Evolutionary conservation across 2,797 vertebrate species (phyloP).

Genomic region (Anguilla megastoma): DNA sequence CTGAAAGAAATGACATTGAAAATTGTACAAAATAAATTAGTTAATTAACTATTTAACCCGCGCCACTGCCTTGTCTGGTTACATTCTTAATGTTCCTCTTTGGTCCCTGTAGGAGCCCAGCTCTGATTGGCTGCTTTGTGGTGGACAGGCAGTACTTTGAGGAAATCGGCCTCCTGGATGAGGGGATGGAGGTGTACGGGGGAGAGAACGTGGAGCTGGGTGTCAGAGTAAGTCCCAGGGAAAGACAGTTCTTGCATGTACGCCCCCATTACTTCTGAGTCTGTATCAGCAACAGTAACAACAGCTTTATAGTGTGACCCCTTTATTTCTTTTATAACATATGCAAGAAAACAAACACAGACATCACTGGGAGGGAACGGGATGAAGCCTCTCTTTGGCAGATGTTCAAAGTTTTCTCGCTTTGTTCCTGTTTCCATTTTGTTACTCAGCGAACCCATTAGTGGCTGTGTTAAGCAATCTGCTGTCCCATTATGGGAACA

Average conservation of each 20-base stretch:
- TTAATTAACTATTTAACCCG: background rate
- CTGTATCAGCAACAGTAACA: background rate
- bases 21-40: background rate
- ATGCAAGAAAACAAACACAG: background rate
- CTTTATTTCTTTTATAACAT: background rate
- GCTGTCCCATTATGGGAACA: conserved; percentile 19
- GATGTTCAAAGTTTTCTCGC: background rate
- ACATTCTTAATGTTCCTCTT: background rate
- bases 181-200: conserved; percentile 97
- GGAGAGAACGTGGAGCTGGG: conserved; percentile 97
- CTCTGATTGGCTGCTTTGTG: conserved; percentile 97
- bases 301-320: background rate
- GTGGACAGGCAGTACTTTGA: conserved; percentile 95
- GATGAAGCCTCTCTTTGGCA: background rate
- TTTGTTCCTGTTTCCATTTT: background rate
- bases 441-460: background rate
- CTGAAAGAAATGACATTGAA: background rate
- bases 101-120: conserved; percentile 81
- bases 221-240: conserved; percentile 85
- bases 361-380: background rate
- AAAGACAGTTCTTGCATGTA: background rate
- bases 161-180: conserved; percentile 94
- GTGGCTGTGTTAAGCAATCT: background rate
- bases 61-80: background rate
- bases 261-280: background rate